phyloP scores from a whole-genome alignment of 2,797 vertebrate genomes.

The Sardinella longiceps region DNA sequence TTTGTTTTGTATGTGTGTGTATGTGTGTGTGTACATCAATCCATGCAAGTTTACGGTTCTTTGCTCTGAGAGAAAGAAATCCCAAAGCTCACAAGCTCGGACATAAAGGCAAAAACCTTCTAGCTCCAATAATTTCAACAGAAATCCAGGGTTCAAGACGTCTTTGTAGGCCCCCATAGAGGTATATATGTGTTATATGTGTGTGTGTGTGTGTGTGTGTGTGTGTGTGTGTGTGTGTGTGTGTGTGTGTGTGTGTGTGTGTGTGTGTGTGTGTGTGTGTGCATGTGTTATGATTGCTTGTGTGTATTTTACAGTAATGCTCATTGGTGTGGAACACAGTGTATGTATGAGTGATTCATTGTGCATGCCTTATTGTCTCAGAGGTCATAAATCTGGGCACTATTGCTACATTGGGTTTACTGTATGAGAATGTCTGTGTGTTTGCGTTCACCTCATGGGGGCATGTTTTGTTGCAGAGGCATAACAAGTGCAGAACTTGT shows the following conservation, averaged over 20 bases:
- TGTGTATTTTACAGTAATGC: background rate
- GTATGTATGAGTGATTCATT: background rate
- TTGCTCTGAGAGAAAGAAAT: background rate
- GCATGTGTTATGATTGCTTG: background rate
- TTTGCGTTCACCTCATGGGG: background rate
- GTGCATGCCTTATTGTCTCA: background rate
- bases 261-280: too few relatives aligned
- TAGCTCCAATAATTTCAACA: background rate
- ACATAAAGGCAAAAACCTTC: background rate
- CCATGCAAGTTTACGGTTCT: background rate
- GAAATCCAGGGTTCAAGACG: background rate
- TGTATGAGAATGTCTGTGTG: background rate
- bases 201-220: background rate
- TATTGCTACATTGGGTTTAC: background rate
- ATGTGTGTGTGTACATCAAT: background rate
- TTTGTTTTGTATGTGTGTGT: background rate
- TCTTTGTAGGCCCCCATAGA: background rate
- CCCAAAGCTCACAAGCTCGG: background rate
- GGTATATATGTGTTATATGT: too few relatives aligned
- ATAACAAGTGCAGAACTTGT: too few relatives aligned
- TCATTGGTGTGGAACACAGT: background rate
- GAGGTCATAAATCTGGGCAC: background rate
- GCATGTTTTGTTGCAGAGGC: background rate
- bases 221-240: background rate
- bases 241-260: too few relatives aligned